A percentile compares a stretch with the other conserved stretches of the same genome.
Evolutionary conservation across 2,888 invertebrate species (phyloP).

Genomic region (Campopleginae sp.): DNA sequence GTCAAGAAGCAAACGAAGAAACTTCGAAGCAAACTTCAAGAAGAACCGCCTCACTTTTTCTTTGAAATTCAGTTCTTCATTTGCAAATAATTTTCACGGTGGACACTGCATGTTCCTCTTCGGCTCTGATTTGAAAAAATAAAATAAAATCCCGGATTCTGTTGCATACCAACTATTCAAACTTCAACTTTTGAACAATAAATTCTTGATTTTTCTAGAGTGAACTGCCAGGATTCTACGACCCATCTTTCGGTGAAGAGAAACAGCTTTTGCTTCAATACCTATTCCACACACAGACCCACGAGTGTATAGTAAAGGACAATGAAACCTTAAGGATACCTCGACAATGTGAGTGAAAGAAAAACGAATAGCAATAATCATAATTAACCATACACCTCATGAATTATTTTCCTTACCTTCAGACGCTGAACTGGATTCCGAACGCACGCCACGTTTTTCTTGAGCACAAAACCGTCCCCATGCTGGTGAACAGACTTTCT

Average conservation of each 20-base stretch:
- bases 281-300: constrained; percentile 91
- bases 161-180: too few relatives aligned
- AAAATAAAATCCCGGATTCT: too few relatives aligned
- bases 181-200: background rate
- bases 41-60: too few relatives aligned
- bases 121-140: too few relatives aligned
- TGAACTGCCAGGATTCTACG: constrained; percentile 98
- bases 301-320: constrained; percentile 92
- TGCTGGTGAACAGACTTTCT: too few relatives aligned
- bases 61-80: too few relatives aligned
- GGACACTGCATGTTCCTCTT: too few relatives aligned
- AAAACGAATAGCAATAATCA: background rate
- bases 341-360: constrained; percentile 86
- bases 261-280: constrained; percentile 95
- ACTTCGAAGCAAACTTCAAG: too few relatives aligned
- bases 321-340: constrained; percentile 92
- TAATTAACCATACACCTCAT: background rate
- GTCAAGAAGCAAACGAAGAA: background rate
- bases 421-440: background rate
- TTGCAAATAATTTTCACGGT: too few relatives aligned
- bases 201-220: constrained; percentile 87
- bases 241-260: constrained; percentile 96
- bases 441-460: background rate
- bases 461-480: too few relatives aligned
- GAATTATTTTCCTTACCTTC: background rate